These are phyloP conservation scores for Hypselothyrea guttata DNA, from an alignment of 2,888 invertebrate genomes.

Conservation along the genomic window DNA sequence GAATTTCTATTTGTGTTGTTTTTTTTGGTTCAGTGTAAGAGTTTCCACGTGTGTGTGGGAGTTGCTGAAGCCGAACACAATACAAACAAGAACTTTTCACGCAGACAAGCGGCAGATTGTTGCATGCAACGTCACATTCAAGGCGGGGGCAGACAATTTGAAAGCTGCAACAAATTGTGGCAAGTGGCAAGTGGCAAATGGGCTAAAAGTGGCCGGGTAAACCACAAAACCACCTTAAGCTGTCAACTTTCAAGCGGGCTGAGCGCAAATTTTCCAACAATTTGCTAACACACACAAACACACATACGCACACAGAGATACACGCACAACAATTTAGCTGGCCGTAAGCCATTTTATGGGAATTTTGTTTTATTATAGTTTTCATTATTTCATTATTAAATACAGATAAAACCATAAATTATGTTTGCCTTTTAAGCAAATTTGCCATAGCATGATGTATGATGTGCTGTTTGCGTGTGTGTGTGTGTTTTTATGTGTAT, in stretches of 20 bases:
- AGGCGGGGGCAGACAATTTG: too few species aligned
- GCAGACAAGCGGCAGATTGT: constrained; percentile 27
- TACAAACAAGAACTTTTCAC: constrained; percentile 39
- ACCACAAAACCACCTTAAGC: constrained; percentile 47
- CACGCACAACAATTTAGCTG: constrained; percentile 16
- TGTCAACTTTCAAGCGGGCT: constrained; percentile 33
- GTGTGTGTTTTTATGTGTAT: constrained; percentile 11
- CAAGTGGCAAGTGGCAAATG: background rate
- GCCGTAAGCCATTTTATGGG: constrained; percentile 29
- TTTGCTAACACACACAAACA: constrained; percentile 46
- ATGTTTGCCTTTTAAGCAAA: constrained; percentile 59
- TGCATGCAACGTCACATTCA: constrained; percentile 45
- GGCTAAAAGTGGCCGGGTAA: background rate
- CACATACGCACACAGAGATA: background rate
- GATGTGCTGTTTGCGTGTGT: constrained; percentile 14
- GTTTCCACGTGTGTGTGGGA: constrained; percentile 3
- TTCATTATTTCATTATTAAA: constrained; percentile 74
- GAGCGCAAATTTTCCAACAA: constrained; percentile 56
- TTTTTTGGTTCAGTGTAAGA: constrained; percentile 3
- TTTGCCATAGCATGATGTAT: constrained; percentile 12
- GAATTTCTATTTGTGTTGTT: background rate
- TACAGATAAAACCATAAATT: constrained; percentile 77
- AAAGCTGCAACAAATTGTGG: constrained; percentile 30
- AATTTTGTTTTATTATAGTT: constrained; percentile 40
- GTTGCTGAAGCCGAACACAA: constrained; percentile 27